Evolutionary conservation across 2,113 vertebrate genomes (phyloP).

Genomic region (Pelobates fuscus): DNA sequence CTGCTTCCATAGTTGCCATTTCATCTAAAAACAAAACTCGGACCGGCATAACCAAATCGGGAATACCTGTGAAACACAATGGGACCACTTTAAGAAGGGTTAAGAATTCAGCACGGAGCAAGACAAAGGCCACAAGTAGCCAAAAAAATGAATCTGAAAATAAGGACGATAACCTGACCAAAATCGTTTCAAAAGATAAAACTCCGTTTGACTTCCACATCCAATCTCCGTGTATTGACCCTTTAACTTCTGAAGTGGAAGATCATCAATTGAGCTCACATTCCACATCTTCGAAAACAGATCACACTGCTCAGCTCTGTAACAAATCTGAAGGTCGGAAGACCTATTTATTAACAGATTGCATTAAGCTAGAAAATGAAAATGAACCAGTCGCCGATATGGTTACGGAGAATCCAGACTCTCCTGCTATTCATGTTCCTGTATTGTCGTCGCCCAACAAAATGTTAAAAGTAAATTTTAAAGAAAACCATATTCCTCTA

Average conservation of each 20-base stretch:
- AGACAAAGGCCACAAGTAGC: neutral
- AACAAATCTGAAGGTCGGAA: slow-evolving; percentile 5
- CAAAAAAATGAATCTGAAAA: neutral
- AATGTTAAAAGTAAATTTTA: neutral
- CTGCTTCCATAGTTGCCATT: slow-evolving; percentile 43
- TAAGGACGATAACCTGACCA: slow-evolving; percentile 20
- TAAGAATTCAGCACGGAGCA: slow-evolving; percentile 45
- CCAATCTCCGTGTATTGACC: neutral
- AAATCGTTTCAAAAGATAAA: slow-evolving; percentile 35
- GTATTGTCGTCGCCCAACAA: neutral
- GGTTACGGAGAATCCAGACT: neutral
- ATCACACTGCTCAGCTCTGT: slow-evolving; percentile 5
- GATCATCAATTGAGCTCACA: neutral
- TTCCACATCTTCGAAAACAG: neutral
- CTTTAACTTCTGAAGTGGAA: neutral
- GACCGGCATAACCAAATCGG: slow-evolving; percentile 39
- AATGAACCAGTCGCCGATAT: slow-evolving; percentile 10
- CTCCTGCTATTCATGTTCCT: neutral
- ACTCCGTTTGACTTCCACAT: neutral
- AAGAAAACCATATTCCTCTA: neutral
- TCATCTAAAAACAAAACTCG: slow-evolving; percentile 50
- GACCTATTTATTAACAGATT: slow-evolving; percentile 15
- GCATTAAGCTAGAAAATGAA: slow-evolving; percentile 35
- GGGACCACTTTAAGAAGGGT: slow-evolving; percentile 14
- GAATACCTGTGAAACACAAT: slow-evolving; percentile 29